These are phyloP conservation scores for Cyprinodon diabolis DNA, from an alignment of 2,797 vertebrate genomes.

Conservation along the genomic window DNA sequence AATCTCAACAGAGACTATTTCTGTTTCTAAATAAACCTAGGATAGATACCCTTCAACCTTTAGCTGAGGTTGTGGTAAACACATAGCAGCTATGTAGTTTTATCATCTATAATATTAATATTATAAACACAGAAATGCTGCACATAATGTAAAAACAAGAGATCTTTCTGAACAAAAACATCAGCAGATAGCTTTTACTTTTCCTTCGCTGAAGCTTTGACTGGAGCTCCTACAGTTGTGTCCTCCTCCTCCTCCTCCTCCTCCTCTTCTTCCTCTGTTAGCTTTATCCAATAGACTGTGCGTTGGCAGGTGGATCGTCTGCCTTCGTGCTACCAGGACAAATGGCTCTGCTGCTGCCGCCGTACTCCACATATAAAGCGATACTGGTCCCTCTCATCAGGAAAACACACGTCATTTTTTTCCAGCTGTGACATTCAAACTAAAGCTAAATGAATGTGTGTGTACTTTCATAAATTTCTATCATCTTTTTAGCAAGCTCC, in stretches of 20 bases:
- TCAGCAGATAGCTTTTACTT: neutral
- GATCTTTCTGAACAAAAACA: neutral
- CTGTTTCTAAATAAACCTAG: too few species aligned
- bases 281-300: accelerated
- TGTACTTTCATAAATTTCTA: too few species aligned
- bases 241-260: too few species aligned
- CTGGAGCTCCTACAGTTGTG: neutral
- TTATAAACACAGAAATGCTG: neutral
- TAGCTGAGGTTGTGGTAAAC: neutral
- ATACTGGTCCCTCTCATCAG: neutral
- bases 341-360: neutral
- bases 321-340: neutral
- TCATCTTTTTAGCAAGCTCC: too few species aligned
- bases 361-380: neutral
- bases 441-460: too few species aligned
- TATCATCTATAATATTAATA: neutral
- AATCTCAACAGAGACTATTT: too few species aligned
- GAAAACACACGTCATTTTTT: neutral
- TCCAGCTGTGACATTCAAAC: too few species aligned
- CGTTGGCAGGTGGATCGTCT: neutral
- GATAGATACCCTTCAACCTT: too few species aligned
- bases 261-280: neutral
- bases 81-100: neutral
- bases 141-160: neutral
- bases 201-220: neutral